Conservation (phyloP, 2,888 invertebrate species). For the Willowsia nigromaculata region DNA sequence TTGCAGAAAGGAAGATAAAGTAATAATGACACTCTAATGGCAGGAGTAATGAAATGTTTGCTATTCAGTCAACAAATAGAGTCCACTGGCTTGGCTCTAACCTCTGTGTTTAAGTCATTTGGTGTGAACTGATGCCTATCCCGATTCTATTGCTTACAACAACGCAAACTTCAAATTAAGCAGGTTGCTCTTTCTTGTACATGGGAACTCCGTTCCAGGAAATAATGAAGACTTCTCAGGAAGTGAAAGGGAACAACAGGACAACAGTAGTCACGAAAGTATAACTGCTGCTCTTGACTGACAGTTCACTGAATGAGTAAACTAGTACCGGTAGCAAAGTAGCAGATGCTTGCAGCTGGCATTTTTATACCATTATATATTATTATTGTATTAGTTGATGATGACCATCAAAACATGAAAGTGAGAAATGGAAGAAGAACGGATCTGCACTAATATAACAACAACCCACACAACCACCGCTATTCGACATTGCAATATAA, state of each 20-base stretch:
- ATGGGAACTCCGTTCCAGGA: slow-evolving; percentile 57
- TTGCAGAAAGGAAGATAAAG: not conserved
- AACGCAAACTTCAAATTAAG: slow-evolving; percentile 73
- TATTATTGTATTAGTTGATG: slow-evolving; percentile 35
- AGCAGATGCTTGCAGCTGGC: slow-evolving; percentile 70
- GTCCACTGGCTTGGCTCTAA: not conserved
- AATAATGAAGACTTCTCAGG: slow-evolving; percentile 74
- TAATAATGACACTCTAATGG: slow-evolving; percentile 24
- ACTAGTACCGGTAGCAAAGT: slow-evolving; percentile 19
- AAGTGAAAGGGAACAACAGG: slow-evolving; percentile 69
- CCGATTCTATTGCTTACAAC: slow-evolving; percentile 61
- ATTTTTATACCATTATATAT: slow-evolving; percentile 34
- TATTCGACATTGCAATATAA: slow-evolving; percentile 58
- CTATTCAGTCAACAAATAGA: slow-evolving; percentile 29
- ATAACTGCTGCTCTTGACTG: slow-evolving; percentile 68
- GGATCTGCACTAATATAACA: slow-evolving; percentile 28
- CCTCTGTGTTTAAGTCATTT: slow-evolving; percentile 56
- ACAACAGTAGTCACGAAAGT: slow-evolving; percentile 65
- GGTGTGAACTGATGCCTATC: slow-evolving; percentile 66
- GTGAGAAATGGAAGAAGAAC: not conserved
- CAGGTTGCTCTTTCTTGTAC: slow-evolving; percentile 71
- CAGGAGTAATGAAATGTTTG: slow-evolving; percentile 5
- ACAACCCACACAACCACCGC: slow-evolving; percentile 15
- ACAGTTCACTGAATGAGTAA: slow-evolving; percentile 56
- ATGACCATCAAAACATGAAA: slow-evolving; percentile 9